phyloP scores from a whole-genome alignment of 2,113 vertebrate genomes.

The Crotalus viridis region DNA sequence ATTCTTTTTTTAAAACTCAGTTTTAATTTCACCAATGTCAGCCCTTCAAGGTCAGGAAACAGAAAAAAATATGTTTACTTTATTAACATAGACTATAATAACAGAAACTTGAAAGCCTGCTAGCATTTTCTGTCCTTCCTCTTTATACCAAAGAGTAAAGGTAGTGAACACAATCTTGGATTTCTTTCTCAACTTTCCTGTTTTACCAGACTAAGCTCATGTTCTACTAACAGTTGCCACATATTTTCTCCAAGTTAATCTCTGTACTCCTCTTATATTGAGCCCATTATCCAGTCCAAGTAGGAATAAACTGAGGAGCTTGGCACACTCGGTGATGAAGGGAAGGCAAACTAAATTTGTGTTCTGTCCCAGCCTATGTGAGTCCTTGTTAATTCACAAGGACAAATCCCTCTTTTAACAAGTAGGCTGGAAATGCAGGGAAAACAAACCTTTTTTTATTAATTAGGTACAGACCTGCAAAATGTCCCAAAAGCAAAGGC shows the following conservation, averaged over 20 bases:
- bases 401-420: too few species aligned
- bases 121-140: background rate
- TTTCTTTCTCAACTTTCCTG: background rate
- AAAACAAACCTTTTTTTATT: too few species aligned
- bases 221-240: background rate
- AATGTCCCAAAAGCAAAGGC: too few species aligned
- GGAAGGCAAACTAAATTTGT: background rate
- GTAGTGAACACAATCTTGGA: background rate
- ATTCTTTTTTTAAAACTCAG: background rate
- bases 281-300: background rate
- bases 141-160: background rate
- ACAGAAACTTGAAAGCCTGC: background rate
- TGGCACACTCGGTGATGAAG: background rate
- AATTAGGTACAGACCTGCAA: too few species aligned
- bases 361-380: too few species aligned
- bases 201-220: background rate
- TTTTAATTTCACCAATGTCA: background rate
- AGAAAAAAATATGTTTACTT: background rate
- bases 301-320: background rate
- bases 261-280: background rate
- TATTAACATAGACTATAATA: background rate
- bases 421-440: too few species aligned
- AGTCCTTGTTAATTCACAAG: too few species aligned
- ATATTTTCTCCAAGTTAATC: background rate
- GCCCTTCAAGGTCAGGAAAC: background rate